Percentiles rank a stretch among this genome's conserved stretches.
These are phyloP conservation scores for Ahaetulla prasina DNA, from an alignment of 2,113 vertebrate species.

Conservation along the genomic window DNA sequence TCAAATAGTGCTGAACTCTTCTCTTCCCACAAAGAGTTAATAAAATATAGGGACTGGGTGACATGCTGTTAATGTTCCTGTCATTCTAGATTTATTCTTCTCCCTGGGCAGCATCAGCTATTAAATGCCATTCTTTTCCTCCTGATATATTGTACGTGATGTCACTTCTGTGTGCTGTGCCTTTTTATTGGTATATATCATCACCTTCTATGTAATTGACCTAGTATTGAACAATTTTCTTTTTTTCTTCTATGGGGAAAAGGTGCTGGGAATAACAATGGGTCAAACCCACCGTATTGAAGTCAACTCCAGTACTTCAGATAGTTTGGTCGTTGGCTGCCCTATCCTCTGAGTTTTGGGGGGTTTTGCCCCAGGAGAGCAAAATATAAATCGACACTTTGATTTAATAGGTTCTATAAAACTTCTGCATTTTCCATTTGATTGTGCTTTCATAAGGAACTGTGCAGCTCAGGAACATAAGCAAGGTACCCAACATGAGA, in stretches of 20 bases:
- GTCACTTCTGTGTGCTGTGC: background rate
- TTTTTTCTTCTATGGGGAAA: constrained; percentile 53
- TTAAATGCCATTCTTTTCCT: constrained; percentile 14
- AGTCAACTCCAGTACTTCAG: constrained; percentile 28
- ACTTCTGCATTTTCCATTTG: background rate
- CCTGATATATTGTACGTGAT: constrained; percentile 26
- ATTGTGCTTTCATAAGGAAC: constrained; percentile 33
- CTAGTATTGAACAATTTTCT: background rate
- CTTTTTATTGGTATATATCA: background rate
- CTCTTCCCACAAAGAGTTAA: constrained; percentile 4
- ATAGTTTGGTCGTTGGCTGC: constrained; percentile 28
- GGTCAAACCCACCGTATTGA: constrained; percentile 13
- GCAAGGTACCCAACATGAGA: background rate
- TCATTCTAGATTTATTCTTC: constrained; percentile 11
- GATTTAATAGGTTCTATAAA: background rate
- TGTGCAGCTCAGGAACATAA: background rate
- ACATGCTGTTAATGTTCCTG: constrained; percentile 8
- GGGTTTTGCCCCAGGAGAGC: background rate
- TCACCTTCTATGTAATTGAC: constrained; percentile 50
- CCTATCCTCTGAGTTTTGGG: constrained; percentile 3
- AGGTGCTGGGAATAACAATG: constrained; percentile 23
- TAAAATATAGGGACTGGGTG: constrained; percentile 7
- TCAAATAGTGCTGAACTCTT: background rate
- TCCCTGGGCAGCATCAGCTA: constrained; percentile 6
- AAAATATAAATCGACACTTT: background rate